Conservation (phyloP, 2,888 invertebrate species). For the Achlya flavicornis region DNA sequence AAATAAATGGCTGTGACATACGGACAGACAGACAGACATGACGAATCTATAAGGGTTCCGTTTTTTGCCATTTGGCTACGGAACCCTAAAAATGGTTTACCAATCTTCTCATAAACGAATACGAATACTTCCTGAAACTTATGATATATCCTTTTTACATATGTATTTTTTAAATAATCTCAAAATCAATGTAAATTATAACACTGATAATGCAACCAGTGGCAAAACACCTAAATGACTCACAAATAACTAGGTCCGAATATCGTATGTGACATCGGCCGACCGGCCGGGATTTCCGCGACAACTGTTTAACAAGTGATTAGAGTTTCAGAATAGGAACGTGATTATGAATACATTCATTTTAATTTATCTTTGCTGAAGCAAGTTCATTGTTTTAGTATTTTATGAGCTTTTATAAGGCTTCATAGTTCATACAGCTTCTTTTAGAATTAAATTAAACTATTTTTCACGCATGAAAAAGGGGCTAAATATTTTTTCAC, state of each 20-base stretch:
- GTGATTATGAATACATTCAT: conserved; percentile 68
- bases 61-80: neutral
- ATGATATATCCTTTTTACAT: too few relatives aligned
- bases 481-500: too few relatives aligned
- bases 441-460: too few relatives aligned
- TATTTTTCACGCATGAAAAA: too few relatives aligned
- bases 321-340: conserved; percentile 53
- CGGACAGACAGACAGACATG: too few relatives aligned
- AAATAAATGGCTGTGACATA: too few relatives aligned
- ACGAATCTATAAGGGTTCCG: too few relatives aligned
- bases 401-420: neutral
- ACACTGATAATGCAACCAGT: neutral
- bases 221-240: conserved; percentile 15
- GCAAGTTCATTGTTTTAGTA: conserved; percentile 19
- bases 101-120: too few relatives aligned
- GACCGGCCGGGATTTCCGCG: conserved; percentile 14
- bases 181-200: neutral
- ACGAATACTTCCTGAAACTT: too few relatives aligned
- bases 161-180: too few relatives aligned
- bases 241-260: conserved; percentile 7
- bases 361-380: conserved; percentile 26
- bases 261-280: conserved; percentile 12
- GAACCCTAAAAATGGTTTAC: too few relatives aligned
- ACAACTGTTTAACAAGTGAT: conserved; percentile 37
- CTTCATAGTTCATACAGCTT: neutral